Base-by-base conservation (phyloP, 2,888 invertebrate species). In the Pseudanteris insignis region DNA sequence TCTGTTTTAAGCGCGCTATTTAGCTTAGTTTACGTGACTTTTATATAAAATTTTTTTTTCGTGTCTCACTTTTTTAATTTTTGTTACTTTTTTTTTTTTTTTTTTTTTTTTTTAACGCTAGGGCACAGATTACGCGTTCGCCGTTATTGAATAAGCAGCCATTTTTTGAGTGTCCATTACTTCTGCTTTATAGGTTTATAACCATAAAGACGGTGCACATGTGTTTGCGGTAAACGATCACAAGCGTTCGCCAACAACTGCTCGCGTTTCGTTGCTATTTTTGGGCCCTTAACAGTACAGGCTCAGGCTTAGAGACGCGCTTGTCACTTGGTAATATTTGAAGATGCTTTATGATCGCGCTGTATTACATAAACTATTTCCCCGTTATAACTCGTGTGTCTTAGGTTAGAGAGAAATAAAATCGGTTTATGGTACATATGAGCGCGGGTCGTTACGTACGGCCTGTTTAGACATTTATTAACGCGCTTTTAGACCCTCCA, bases 311-410 rank as follows among this genome's bases (percentile, higher is more conserved):
- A 34, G 50, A 58, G 40, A 33, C 8, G 15, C 40, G 24, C 13
- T 50, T 50, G 50, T 58, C 58, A 58, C 50, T 50, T 40, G 36
- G 50, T 44, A 50, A 58, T 58, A 50, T 58, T 58, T 50, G 58
- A 50, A 44, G 44, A 41, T 44, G 32, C 50, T 58, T 58, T 58
- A 50, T 34, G 32, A 50, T 40, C 50, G 26, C 30, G 14, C 28
- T 50, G 29, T 44, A 44, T 58, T 50, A 44, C 44, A 30, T 50
- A 50, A 50, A 58, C 50, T 50, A 9, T 33, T 58, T 43, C 34
- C n/a, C 38, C 25, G 33, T 44, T 50, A 33, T 33, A 40, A 14
- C 36, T 32, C 13, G 8, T 29, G 18, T 6, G 6, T 18, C 18
- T 18, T 18, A 18, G n/a, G n/a, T n/a, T n/a, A n/a, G n/a, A n/a